These are phyloP conservation scores for Drosophila kepulauana DNA, from an alignment of 1,140 invertebrate genomes.

Conservation along the genomic window DNA sequence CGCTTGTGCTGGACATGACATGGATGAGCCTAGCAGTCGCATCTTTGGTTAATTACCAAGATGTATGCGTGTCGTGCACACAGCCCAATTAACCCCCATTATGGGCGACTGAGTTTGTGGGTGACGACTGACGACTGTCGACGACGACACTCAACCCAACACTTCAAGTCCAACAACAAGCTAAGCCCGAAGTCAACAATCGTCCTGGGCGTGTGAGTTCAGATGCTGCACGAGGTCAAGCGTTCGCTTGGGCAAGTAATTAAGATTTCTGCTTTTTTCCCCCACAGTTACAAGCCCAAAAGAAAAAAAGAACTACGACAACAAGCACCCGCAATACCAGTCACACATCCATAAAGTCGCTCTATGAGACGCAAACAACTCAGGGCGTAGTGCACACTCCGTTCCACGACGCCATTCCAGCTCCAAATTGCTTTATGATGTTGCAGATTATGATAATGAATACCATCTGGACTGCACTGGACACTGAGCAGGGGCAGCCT, in stretches of 20 bases:
- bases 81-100: slow-evolving; percentile 85
- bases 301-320: slow-evolving; percentile 20
- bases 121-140: slow-evolving; percentile 31
- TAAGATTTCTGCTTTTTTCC: slow-evolving; percentile 69
- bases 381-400: slow-evolving; percentile 17
- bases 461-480: slow-evolving; percentile 80
- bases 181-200: slow-evolving; percentile 11
- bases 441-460: slow-evolving; percentile 84
- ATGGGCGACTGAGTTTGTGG: slow-evolving; percentile 65
- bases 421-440: slow-evolving; percentile 83
- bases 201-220: slow-evolving; percentile 69
- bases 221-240: slow-evolving; percentile 66
- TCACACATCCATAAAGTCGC: slow-evolving; percentile 59
- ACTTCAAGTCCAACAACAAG: background rate
- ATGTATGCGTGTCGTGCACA: slow-evolving; percentile 85
- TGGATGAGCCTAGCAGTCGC: slow-evolving; percentile 44
- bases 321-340: slow-evolving; percentile 42
- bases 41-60: slow-evolving; percentile 83
- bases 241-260: slow-evolving; percentile 73
- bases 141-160: slow-evolving; percentile 25
- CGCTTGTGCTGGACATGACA: slow-evolving; percentile 1
- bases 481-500: slow-evolving; percentile 58
- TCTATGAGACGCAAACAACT: slow-evolving; percentile 68
- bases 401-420: slow-evolving; percentile 8
- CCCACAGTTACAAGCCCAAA: slow-evolving; percentile 4